Evolutionary conservation across 2,113 vertebrate species (phyloP).

Genomic region (Tragulus kanchil): DNA sequence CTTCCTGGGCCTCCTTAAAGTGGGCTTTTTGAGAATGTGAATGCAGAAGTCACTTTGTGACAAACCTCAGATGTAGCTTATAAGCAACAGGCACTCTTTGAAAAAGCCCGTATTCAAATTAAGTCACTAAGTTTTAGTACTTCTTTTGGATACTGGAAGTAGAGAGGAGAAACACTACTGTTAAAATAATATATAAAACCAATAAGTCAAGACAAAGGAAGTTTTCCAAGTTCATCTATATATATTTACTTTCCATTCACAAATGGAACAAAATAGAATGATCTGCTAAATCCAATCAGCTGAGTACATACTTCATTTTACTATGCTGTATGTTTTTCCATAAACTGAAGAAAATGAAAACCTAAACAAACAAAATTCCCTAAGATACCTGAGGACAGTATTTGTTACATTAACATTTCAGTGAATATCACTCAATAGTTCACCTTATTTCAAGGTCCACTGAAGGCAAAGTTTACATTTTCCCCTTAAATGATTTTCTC

Average conservation of each 20-base stretch:
- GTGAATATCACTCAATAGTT: background rate
- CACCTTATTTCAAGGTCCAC: background rate
- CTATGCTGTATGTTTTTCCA: background rate
- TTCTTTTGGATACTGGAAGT: background rate
- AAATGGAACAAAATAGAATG: background rate
- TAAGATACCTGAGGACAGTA: background rate
- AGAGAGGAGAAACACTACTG: background rate
- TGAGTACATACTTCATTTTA: slow-evolving; percentile 26
- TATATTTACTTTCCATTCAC: slow-evolving; percentile 1
- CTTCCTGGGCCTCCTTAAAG: background rate
- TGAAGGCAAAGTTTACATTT: slow-evolving; percentile 44
- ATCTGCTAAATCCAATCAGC: background rate
- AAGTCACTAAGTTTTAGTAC: background rate
- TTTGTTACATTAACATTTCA: slow-evolving; percentile 9
- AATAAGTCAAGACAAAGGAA: background rate
- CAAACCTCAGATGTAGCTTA: background rate
- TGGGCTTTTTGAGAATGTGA: background rate
- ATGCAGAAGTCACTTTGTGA: background rate
- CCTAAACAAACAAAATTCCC: slow-evolving; percentile 33
- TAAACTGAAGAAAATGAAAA: slow-evolving; percentile 37
- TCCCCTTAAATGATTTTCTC: slow-evolving; percentile 38
- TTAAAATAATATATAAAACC: background rate
- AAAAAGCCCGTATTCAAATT: background rate
- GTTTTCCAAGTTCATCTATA: background rate
- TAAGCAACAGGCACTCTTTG: background rate